Conservation (phyloP, 2,888 invertebrate species). For the Hemaris fuciformis region DNA sequence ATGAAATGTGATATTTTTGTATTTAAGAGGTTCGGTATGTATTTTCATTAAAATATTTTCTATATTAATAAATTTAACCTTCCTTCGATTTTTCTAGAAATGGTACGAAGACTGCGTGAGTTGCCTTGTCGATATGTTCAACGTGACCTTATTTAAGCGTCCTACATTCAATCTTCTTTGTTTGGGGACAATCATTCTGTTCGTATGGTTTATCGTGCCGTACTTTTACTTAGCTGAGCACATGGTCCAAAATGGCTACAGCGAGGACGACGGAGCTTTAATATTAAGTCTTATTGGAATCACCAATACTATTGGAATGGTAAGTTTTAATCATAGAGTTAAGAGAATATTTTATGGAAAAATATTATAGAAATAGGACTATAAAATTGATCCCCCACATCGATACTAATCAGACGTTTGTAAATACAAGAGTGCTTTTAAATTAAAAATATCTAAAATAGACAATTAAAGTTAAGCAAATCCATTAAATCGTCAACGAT, state of each 20-base stretch:
- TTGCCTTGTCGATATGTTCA: constrained; percentile 79
- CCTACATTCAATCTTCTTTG: constrained; percentile 90
- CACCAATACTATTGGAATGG: constrained; percentile 95
- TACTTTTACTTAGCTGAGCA: constrained; percentile 96
- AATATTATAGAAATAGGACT: too few relatives aligned
- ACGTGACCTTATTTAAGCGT: constrained; percentile 89
- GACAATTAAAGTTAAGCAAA: background rate
- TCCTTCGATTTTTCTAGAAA: constrained; percentile 48
- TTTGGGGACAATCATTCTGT: constrained; percentile 92
- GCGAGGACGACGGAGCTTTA: constrained; percentile 87
- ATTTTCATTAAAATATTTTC: too few relatives aligned
- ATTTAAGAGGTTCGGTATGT: too few relatives aligned
- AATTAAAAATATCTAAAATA: background rate
- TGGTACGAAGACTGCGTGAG: constrained; percentile 69
- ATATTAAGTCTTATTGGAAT: constrained; percentile 93
- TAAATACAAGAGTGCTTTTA: too few relatives aligned
- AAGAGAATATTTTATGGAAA: too few relatives aligned
- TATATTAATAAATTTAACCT: background rate
- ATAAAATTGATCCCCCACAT: too few relatives aligned
- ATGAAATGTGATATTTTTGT: too few relatives aligned
- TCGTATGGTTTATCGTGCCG: constrained; percentile 97
- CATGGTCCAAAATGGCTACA: constrained; percentile 85
- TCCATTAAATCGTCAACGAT: too few relatives aligned
- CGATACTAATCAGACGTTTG: too few relatives aligned
- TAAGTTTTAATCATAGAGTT: constrained; percentile 62